These are phyloP conservation scores for Napeogenes sylphis DNA, from an alignment of 2,888 invertebrate species.

Conservation along the genomic window DNA sequence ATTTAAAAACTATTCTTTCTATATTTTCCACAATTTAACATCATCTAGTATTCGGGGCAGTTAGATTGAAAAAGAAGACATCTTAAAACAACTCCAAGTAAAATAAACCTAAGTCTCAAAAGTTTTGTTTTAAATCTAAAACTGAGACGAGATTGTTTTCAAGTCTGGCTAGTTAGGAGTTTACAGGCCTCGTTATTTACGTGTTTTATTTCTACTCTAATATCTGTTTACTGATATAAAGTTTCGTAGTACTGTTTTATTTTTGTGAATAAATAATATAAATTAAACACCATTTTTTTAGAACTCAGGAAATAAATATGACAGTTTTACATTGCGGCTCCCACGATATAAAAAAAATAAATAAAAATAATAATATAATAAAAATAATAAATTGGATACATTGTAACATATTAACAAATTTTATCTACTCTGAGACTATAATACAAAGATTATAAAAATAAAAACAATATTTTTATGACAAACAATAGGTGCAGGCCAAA, in stretches of 20 bases:
- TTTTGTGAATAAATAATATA: neutral
- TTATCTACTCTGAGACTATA: too few species aligned
- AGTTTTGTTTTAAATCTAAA: slow-evolving; percentile 37
- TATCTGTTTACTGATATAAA: slow-evolving; percentile 30
- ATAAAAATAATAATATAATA: too few species aligned
- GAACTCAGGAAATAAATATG: too few species aligned
- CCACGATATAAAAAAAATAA: too few species aligned
- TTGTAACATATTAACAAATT: too few species aligned
- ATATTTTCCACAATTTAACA: neutral
- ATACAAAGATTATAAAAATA: too few species aligned
- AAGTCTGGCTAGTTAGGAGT: slow-evolving; percentile 37
- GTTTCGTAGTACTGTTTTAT: slow-evolving; percentile 19
- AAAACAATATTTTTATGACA: too few species aligned
- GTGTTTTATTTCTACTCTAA: slow-evolving; percentile 32
- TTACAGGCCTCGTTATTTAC: slow-evolving; percentile 35
- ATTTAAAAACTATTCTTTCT: too few species aligned
- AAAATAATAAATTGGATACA: too few species aligned
- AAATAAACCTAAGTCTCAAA: slow-evolving; percentile 33
- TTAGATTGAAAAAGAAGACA: slow-evolving; percentile 13
- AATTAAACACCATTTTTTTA: too few species aligned
- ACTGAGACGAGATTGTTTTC: slow-evolving; percentile 34
- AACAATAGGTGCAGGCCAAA: too few species aligned
- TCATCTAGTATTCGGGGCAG: neutral
- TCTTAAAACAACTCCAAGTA: slow-evolving; percentile 22
- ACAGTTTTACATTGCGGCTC: too few species aligned